Evolutionary conservation across 2,888 invertebrate species (phyloP), one percentile per base, ranked within the genome.

Genomic region (Ashinkailepas kermadecensis): DNA sequence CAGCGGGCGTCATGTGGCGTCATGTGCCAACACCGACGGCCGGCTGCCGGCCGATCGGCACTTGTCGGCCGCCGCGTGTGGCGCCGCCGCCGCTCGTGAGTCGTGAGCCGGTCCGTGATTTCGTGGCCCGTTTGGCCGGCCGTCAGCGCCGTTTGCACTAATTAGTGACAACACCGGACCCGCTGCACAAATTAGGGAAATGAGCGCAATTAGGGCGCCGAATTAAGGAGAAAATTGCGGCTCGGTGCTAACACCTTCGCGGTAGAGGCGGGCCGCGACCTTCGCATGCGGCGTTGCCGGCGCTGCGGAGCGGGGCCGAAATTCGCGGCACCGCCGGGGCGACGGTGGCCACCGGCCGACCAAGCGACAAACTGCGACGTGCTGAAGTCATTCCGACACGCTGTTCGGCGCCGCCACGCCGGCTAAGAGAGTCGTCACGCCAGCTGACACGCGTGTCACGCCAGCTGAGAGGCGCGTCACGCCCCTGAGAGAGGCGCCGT

Each of bases 151-250:
- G 74, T 54, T 65, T 21, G 56, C 54, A 15, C 54, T 74, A 74
- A 74, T 74, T 74, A 74, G 74, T 74, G 74, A 74, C 56, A 23
- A 74, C 74, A 56, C 74, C 54, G 54, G 18, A 10, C 25, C 56
- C 15, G 21, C 56, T 74, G 74, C 74, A 74, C 74, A 10, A 54
- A 21, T 56, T 56, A 56, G 54, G 23, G 56, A 21, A 74, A 56
- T 54, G 21, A n/a, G 11, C 12, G 23, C 15, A 18, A 56, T 70
- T 70, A 39, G 0, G 70, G 39, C 70, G 25, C 8, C 39, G 39
- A 70, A 56, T 56, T 74, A 74, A 74, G 54, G 74, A 56, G 56
- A 54, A 21, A 56, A 74, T 74, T 74, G 18, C 74, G 56, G 56
- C 11, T 10, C 54, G 74, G 74, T 56, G 39, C 10, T 54, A 21